These are phyloP conservation scores for Chaetogeoica ovagalla DNA, from an alignment of 2,888 invertebrate genomes.

Conservation along the genomic window DNA sequence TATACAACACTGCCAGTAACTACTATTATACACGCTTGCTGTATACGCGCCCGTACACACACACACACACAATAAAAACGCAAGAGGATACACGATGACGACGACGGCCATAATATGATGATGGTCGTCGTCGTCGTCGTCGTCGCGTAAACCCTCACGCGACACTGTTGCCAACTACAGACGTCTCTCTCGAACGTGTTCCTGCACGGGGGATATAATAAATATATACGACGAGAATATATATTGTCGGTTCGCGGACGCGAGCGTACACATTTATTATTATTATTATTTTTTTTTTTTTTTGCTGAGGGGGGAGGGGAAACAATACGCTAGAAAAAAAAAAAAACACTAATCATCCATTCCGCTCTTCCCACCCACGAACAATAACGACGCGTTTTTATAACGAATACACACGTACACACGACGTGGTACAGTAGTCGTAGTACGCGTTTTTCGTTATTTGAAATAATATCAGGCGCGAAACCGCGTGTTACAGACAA, in stretches of 20 bases:
- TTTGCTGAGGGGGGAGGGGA: no score
- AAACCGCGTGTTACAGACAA: no score
- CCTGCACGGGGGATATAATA: neutral
- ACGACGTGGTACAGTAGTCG: no score
- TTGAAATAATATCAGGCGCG: no score
- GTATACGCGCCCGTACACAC: neutral
- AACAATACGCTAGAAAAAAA: slow-evolving; percentile 10
- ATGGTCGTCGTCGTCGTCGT: no score
- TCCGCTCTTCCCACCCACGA: neutral
- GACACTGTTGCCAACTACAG: slow-evolving; percentile 45
- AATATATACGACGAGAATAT: neutral
- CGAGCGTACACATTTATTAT: neutral
- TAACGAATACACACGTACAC: slow-evolving; percentile 14
- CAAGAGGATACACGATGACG: slow-evolving; percentile 23
- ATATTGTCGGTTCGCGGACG: neutral
- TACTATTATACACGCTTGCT: neutral
- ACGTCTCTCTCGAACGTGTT: neutral
- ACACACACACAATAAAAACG: slow-evolving; percentile 18
- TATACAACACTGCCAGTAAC: neutral
- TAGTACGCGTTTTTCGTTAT: neutral
- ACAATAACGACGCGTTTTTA: slow-evolving; percentile 25
- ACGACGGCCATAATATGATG: neutral
- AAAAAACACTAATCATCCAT: neutral
- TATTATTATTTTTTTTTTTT: neutral
- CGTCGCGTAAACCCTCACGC: slow-evolving; percentile 25